Evolutionary conservation across 2,888 invertebrate species (phyloP), one percentile per base, ranked within the genome.

Genomic region (Timema podura): DNA sequence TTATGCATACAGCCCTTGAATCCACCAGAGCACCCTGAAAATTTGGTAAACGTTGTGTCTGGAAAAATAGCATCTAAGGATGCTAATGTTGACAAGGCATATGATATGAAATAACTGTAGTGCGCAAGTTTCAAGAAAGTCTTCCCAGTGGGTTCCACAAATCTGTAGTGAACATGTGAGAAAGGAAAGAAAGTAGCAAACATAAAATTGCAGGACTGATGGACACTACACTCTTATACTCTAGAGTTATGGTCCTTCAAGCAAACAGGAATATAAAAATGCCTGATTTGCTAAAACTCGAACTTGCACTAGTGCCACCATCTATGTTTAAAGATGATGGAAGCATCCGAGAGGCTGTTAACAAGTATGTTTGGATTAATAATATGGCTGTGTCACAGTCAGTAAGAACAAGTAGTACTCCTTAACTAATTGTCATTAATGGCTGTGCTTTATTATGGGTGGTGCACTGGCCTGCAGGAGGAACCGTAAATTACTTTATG

Each of bases 191-290:
- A 54, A 1, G n/a, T 11, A 15, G 15, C n/a, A 54, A n/a, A 54
- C 54, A 54, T 15, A 54, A 54, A 54, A 16, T 6, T n/a, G 16
- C 7, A n/a, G 16, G 15, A 13, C 54, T 15, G n/a, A 15, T 54
- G 54, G 6, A 13, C 16, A 11, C 7, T 54, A 54, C 54, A 13
- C 54, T 54, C 16, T 54, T 54, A 16, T 54, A 5, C 16, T 54
- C 54, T 11, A 54, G 54, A 54, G 54, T 54, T 9, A 13, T 54
- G 2, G 6, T 16, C 10, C 54, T 54, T 54, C 54, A 54, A 11
- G n/a, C n/a, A 54, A 54, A 16, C 54, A 54, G n/a, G 16, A 16
- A 16, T 16, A 54, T 54, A 54, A n/a, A 54, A 54, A 54, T 54
- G 6, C 15, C 8, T 3, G 6, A 54, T 11, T 5, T 54, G 16